Conservation (phyloP, 2,797 vertebrate genomes). For the Manis pentadactyla region DNA sequence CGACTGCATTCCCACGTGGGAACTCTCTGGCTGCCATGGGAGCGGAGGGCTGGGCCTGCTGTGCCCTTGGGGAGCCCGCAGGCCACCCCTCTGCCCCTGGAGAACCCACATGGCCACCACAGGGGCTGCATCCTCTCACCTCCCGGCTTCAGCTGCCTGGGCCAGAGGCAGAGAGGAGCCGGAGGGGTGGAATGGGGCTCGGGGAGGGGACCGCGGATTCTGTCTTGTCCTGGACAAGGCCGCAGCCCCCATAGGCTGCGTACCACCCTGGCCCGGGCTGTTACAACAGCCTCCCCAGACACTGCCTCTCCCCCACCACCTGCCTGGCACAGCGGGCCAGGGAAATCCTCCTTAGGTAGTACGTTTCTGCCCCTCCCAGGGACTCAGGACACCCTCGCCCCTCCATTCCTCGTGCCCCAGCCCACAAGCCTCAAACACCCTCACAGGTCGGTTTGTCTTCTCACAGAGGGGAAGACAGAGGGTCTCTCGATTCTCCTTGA, state of each 20-base stretch:
- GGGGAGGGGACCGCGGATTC: neutral
- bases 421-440: neutral
- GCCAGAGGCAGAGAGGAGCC: neutral
- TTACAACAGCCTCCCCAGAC: neutral
- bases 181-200: neutral
- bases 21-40: neutral
- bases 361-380: neutral
- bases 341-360: neutral
- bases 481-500: neutral
- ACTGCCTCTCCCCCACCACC: accelerated
- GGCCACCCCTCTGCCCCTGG: accelerated
- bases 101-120: accelerated
- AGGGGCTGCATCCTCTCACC: neutral
- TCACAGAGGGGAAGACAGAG: accelerated
- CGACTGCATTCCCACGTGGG: neutral
- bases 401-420: neutral
- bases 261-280: neutral
- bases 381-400: neutral
- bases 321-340: too few relatives aligned
- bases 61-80: neutral
- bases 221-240: neutral
- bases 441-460: neutral
- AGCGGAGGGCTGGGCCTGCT: neutral
- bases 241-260: neutral
- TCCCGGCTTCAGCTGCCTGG: neutral